Base-by-base conservation (phyloP, 2,797 vertebrate genomes). In the Propithecus deckenii region DNA sequence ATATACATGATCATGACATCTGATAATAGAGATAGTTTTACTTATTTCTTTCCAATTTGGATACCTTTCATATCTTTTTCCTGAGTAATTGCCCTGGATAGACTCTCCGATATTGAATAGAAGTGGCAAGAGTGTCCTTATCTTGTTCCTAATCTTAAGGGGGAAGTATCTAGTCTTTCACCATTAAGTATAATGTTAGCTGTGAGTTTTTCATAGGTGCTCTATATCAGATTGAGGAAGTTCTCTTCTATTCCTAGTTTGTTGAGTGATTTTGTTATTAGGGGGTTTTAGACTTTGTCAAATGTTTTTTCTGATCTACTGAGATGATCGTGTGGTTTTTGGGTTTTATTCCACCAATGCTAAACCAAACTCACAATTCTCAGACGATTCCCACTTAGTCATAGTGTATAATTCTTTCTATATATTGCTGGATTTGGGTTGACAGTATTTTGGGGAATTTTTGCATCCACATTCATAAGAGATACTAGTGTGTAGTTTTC, bases 251-350 rank as follows among this genome's bases (percentile, higher is more conserved):
- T n/a, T 72, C 3, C 32, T 65, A 63, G 32, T 50, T 84, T 48
- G 8, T 35, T 85, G 50, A 91, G 43, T 72, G 32, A 35, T 81
- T 96, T 87, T 87, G 61, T 91, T 87, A 86, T 83, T 2, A 94
- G 76, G 43, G 35, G 3, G 17, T 76, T 20, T 46, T 94, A 50
- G 22, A 86, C 86, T 75, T 81, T 86, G 35, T 69, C 23, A 75
- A 67, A 61, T 55, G 30, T 30, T 93, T 94, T 75, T 87, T 50
- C 67, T 69, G 30, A 28, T 65, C n/a, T 81, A 41, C 7, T 59
- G 48, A 86, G 43, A 80, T 57, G 30, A 74, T 13, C 28, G n/a
- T 12, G 12, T 35, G 7, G 11, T 25, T 79, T 72, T 28, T 57
- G n/a, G 22, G 10, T 69, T 86, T 69, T 52, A 84, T 83, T 69